Conservation (phyloP, 2,797 vertebrate species). For the Helarctos malayanus region DNA sequence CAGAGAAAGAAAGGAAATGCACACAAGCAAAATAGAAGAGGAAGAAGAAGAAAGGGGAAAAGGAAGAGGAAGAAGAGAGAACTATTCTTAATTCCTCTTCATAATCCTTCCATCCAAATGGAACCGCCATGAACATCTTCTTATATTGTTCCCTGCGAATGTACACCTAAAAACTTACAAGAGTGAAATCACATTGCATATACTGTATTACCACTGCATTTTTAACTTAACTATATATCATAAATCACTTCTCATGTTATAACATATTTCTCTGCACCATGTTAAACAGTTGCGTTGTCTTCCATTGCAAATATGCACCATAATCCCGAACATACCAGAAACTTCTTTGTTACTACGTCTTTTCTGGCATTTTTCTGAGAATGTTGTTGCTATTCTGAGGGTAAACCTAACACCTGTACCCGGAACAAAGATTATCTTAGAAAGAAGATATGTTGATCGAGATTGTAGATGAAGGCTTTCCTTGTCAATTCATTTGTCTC, state of each 20-base stretch:
- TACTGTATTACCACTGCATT: neutral
- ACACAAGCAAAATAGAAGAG: neutral
- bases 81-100: neutral
- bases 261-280: neutral
- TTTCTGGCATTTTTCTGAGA: neutral
- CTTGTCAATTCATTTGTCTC: neutral
- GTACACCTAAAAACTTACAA: neutral
- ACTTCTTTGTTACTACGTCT: neutral
- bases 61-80: too few relatives aligned
- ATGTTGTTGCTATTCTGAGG: neutral
- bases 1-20: neutral
- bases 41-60: fast-evolving
- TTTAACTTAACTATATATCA: neutral
- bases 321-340: neutral
- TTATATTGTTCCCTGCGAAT: neutral
- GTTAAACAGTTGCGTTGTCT: neutral
- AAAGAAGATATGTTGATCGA: neutral
- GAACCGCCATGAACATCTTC: neutral
- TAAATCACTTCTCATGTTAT: neutral
- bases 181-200: neutral
- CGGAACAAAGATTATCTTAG: neutral
- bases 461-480: neutral
- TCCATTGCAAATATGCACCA: neutral
- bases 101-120: neutral
- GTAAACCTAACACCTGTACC: neutral